Evolutionary conservation across 2,888 invertebrate genomes (phyloP).

Genomic region (Sminthurinus aureus): DNA sequence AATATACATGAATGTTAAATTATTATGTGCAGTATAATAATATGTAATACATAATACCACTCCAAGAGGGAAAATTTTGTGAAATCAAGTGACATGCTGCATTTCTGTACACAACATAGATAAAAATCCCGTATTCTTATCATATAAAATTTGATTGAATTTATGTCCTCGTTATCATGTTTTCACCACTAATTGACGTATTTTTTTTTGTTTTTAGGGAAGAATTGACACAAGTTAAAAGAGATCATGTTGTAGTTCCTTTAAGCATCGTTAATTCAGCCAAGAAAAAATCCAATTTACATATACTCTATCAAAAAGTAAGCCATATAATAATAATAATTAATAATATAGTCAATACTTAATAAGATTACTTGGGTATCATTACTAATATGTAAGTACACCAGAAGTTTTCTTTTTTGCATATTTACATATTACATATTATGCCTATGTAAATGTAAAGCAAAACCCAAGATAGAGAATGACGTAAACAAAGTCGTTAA

Average conservation of each 20-base stretch:
- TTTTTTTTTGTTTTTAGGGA: slow-evolving; percentile 63
- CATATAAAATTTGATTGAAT: not conserved
- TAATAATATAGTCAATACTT: not conserved
- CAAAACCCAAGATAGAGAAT: no score
- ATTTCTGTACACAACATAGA: no score
- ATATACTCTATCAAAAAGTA: slow-evolving; percentile 62
- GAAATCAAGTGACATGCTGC: no score
- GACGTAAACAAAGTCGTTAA: not conserved
- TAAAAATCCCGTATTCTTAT: not conserved
- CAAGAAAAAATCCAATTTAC: slow-evolving; percentile 61
- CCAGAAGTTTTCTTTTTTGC: not conserved
- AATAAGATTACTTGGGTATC: not conserved
- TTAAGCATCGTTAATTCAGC: slow-evolving; percentile 73
- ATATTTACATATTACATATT: not conserved
- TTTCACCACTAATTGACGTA: not conserved
- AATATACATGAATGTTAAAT: not conserved
- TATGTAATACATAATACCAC: not conserved
- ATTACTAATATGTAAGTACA: not conserved
- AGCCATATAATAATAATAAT: slow-evolving; percentile 12
- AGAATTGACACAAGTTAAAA: slow-evolving; percentile 80
- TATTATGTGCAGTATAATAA: not conserved
- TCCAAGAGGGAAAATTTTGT: no score
- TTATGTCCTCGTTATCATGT: not conserved
- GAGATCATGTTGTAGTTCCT: slow-evolving; percentile 79
- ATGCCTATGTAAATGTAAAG: not conserved